Evolutionary conservation across 2,797 vertebrate genomes (phyloP).

Genomic region (Gorsachius magnificus): DNA sequence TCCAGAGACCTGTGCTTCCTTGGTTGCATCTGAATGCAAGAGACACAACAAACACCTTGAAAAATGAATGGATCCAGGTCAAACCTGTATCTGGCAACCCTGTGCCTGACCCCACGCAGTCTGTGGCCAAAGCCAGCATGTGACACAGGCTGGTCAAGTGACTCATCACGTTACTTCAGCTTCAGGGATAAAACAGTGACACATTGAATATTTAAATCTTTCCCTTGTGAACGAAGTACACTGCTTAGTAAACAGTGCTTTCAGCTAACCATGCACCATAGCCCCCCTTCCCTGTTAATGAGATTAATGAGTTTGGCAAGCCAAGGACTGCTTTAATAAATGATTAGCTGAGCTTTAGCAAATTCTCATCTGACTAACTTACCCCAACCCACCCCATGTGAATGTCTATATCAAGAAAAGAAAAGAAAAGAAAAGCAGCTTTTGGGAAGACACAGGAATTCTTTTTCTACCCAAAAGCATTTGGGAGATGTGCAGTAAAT

Average conservation of each 20-base stretch:
- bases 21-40: neutral
- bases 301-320: constrained; percentile 64
- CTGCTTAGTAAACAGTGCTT: constrained; percentile 29
- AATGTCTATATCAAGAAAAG: neutral
- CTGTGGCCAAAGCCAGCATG: neutral
- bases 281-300: constrained; percentile 50
- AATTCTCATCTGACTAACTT: constrained; percentile 54
- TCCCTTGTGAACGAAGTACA: constrained; percentile 15
- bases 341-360: constrained; percentile 66
- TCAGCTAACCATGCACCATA: constrained; percentile 11
- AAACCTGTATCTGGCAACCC: neutral
- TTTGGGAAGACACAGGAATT: neutral
- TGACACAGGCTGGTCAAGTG: constrained; percentile 16
- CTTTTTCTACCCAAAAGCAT: neutral
- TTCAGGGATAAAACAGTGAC: constrained; percentile 36
- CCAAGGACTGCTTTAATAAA: constrained; percentile 53
- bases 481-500: neutral
- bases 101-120: neutral
- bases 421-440: neutral
- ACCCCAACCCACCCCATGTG: neutral
- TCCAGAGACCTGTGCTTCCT: neutral
- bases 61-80: neutral
- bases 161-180: constrained; percentile 23
- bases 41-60: neutral
- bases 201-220: constrained; percentile 48